Evolutionary conservation across 2,888 invertebrate species (phyloP), one percentile per base, ranked within the genome.

Genomic region (Drosophila austrosaltans): DNA sequence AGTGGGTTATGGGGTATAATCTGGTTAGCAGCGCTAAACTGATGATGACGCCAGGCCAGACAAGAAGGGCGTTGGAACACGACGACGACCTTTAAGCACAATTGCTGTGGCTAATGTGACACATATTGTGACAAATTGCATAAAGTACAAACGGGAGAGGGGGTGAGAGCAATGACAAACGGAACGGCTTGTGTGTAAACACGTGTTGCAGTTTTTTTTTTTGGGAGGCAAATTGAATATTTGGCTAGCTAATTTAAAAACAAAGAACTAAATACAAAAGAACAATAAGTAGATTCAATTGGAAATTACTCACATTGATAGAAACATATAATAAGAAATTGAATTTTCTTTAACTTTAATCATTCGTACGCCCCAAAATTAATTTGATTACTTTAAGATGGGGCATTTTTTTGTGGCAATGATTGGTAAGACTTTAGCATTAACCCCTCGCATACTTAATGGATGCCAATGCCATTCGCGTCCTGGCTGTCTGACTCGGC

Each of bases 61-160:
- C 44, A 73, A 57, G 63, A n/a, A 56, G 66, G 32, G 8, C 40
- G 71, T 30, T 30, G 30, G 30, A 30, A 30, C 3, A 30, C 5
- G 30, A 30, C 44, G 71, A 80, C 80, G 72, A 75, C 71, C 77
- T 83, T 87, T 81, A 84, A 89, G 83, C 78, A 83, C 89, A 91
- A 91, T 91, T 90, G 91, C 91, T 90, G 90, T 91, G 86, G 79
- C 91, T 92, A 92, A 92, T 92, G 91, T 92, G 92, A 92, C 92
- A 92, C 92, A 92, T 92, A 92, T 92, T 92, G 92, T 92, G 92
- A 92, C 92, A 92, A 92, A 92, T 92, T 91, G 89, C 90, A 90
- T 82, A 77, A 87, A 89, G 72, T 69, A 73, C 67, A 56, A 67
- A 59, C 66, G 72, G 63, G 10, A 48, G 68, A 36, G 58, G 63